Evolutionary conservation across 2,113 vertebrate species (phyloP).

Genomic region (Poeciliopsis prolifica): DNA sequence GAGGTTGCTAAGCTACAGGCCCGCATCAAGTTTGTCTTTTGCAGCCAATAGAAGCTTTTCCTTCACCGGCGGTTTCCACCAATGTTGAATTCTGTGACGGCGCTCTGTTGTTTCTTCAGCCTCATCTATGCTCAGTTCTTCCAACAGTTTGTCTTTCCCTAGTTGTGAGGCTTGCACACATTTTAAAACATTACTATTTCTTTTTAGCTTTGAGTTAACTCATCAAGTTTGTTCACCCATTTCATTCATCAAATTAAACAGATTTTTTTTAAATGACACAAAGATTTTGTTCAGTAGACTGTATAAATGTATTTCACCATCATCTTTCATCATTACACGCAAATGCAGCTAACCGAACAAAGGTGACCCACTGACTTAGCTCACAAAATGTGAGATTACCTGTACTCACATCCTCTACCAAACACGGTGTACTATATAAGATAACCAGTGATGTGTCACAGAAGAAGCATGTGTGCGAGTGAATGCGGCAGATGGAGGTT

Average conservation of each 20-base stretch:
- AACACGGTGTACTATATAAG: not conserved
- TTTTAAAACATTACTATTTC: not conserved
- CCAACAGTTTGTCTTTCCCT: constrained; percentile 5
- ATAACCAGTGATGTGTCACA: constrained; percentile 1
- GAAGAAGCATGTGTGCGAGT: not conserved
- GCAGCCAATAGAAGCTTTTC: constrained; percentile 50
- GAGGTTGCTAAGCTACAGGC: constrained; percentile 76
- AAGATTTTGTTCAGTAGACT: constrained; percentile 22
- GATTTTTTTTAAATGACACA: constrained; percentile 3
- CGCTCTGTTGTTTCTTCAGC: constrained; percentile 48
- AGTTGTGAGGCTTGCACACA: constrained; percentile 7
- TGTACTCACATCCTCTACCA: not conserved
- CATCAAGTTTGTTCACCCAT: not conserved
- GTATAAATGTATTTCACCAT: constrained; percentile 16
- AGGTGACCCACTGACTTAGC: constrained; percentile 2
- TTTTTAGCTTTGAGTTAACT: not conserved
- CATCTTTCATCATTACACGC: constrained; percentile 4
- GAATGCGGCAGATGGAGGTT: constrained; percentile 41
- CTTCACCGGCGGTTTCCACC: constrained; percentile 45
- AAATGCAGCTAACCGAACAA: constrained; percentile 12
- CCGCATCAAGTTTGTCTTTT: constrained; percentile 54
- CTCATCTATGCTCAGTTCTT: constrained; percentile 25
- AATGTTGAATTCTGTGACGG: constrained; percentile 39
- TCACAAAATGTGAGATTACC: not conserved
- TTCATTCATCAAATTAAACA: not conserved